phyloP scores from a whole-genome alignment of 2,888 invertebrate species.

The Agrypnus murinus region DNA sequence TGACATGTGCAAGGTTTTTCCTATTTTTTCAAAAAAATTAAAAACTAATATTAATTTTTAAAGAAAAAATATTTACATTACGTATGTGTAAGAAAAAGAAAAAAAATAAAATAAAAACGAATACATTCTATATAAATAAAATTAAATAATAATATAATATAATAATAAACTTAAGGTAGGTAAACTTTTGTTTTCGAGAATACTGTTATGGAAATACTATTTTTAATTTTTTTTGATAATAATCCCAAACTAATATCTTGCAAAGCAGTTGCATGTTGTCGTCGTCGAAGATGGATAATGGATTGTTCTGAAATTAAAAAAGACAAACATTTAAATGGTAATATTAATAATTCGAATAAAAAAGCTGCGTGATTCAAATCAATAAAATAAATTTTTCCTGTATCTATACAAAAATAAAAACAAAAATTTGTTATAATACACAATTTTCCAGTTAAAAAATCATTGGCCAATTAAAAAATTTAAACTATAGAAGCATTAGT shows the following conservation, averaged over 20 bases:
- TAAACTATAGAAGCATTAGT: conserved; percentile 34
- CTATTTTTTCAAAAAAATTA: conserved; percentile 20
- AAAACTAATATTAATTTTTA: conserved; percentile 28
- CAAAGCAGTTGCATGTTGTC: conserved; percentile 65
- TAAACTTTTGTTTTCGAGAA: conserved; percentile 27
- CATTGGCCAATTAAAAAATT: conserved; percentile 34
- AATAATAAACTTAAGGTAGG: conserved; percentile 15
- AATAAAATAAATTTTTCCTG: conserved; percentile 33
- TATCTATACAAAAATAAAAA: conserved; percentile 30
- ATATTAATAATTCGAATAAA: neutral
- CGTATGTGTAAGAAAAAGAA: conserved; percentile 46
- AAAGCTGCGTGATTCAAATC: conserved; percentile 34
- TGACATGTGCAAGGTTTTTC: conserved; percentile 12
- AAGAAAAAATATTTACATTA: conserved; percentile 44
- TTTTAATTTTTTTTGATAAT: neutral
- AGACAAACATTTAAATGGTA: conserved; percentile 19
- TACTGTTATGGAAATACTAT: conserved; percentile 45
- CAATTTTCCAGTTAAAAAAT: conserved; percentile 26
- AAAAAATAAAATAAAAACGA: conserved; percentile 8
- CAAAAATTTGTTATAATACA: conserved; percentile 24
- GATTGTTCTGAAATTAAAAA: conserved; percentile 67
- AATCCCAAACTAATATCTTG: conserved; percentile 62
- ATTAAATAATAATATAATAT: conserved; percentile 34
- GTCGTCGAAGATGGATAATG: conserved; percentile 67
- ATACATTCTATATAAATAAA: conserved; percentile 36